Conservation (phyloP, 2,113 vertebrate species). For the Lutjanus erythropterus region DNA sequence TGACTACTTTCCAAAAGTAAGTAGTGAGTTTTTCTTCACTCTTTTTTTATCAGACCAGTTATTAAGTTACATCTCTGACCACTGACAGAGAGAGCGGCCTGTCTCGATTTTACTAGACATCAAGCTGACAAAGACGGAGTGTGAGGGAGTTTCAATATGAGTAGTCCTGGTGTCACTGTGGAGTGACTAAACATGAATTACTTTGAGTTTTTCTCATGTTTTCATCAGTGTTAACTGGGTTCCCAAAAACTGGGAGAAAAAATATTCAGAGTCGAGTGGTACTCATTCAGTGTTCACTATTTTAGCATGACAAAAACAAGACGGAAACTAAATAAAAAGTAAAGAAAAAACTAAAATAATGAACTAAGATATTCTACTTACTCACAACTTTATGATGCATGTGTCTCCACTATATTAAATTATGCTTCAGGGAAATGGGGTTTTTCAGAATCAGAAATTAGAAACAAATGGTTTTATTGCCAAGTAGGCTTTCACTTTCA, state of each 20-base stretch:
- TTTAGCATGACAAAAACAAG: too few species aligned
- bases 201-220: not conserved
- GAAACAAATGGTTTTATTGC: too few species aligned
- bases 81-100: not conserved
- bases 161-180: not conserved
- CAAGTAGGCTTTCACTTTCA: too few species aligned
- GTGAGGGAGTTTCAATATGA: not conserved
- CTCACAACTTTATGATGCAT: too few species aligned
- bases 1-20: not conserved
- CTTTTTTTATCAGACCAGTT: not conserved
- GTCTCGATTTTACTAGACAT: not conserved
- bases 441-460: too few species aligned
- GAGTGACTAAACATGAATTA: conserved; percentile 8
- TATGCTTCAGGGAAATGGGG: too few species aligned
- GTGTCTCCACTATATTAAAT: too few species aligned
- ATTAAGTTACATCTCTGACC: not conserved
- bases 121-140: not conserved
- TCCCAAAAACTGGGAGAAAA: not conserved
- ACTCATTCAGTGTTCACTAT: not conserved
- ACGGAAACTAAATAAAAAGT: too few species aligned
- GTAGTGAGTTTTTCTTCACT: not conserved
- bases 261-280: too few species aligned
- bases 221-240: not conserved
- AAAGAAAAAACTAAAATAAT: too few species aligned
- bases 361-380: too few species aligned